A percentile compares a stretch with the other conserved stretches of the same genome.
These are phyloP conservation scores for Hecatera dysodea DNA, from an alignment of 2,888 invertebrate genomes.

Conservation along the genomic window DNA sequence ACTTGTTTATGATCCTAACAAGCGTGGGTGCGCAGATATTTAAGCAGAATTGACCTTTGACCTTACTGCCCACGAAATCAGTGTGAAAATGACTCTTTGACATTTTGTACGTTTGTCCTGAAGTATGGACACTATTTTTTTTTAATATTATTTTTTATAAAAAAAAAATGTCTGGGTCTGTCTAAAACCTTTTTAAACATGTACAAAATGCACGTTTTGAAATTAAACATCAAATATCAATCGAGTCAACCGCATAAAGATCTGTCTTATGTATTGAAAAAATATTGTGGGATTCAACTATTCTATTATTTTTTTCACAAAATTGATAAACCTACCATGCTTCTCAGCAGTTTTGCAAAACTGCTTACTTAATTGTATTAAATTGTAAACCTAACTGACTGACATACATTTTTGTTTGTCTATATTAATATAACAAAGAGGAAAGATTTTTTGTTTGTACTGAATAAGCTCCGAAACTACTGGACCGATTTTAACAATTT, in stretches of 20 bases:
- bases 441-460: too few relatives aligned
- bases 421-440: too few relatives aligned
- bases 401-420: too few relatives aligned
- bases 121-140: background rate
- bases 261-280: background rate
- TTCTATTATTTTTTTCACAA: background rate
- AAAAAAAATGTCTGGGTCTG: too few relatives aligned
- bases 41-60: constrained; percentile 19
- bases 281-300: background rate
- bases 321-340: too few relatives aligned
- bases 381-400: too few relatives aligned
- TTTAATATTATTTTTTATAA: background rate
- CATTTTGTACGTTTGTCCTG: background rate
- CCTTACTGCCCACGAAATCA: constrained; percentile 21
- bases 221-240: too few relatives aligned
- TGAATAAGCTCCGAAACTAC: too few relatives aligned
- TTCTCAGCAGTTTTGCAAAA: too few relatives aligned
- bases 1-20: constrained; percentile 16
- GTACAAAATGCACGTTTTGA: background rate
- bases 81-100: background rate
- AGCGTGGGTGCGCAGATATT: constrained; percentile 23
- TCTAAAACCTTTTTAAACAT: background rate
- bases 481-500: too few relatives aligned
- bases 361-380: too few relatives aligned
- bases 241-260: background rate